phyloP scores from a whole-genome alignment of 2,113 vertebrate genomes.

The Solea solea region DNA sequence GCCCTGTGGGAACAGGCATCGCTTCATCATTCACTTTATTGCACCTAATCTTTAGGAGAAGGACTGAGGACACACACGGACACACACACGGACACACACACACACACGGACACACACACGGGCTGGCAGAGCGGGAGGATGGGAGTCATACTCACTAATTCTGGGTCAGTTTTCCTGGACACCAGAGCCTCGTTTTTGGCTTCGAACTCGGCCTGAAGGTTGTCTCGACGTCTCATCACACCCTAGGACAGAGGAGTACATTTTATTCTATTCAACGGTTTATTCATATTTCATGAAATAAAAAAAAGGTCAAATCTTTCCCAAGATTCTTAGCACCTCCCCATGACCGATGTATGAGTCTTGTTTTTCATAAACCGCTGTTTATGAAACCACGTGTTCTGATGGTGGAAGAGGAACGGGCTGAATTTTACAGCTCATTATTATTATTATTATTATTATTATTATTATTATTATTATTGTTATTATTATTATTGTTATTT shows the following conservation, averaged over 20 bases:
- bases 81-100: constrained; percentile 10
- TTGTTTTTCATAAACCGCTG: too few relatives aligned
- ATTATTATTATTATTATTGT: too few relatives aligned
- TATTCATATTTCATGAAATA: too few relatives aligned
- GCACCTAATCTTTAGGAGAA: constrained; percentile 65
- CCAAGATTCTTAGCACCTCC: too few relatives aligned
- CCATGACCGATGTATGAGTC: too few relatives aligned
- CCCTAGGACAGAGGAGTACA: constrained; percentile 73
- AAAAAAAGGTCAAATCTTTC: too few relatives aligned
- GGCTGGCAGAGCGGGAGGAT: neutral
- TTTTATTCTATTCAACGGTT: neutral
- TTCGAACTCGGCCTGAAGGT: constrained; percentile 91
- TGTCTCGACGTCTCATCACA: constrained; percentile 93
- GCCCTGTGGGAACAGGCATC: constrained; percentile 23
- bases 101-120: constrained; percentile 27
- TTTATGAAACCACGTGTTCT: too few relatives aligned
- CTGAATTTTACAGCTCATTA: too few relatives aligned
- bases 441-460: too few relatives aligned
- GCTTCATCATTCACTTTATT: constrained; percentile 61
- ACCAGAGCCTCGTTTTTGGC: constrained; percentile 86
- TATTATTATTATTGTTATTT: too few relatives aligned
- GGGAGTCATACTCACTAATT: constrained; percentile 82
- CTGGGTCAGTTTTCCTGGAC: constrained; percentile 83
- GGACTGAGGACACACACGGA: constrained; percentile 26
- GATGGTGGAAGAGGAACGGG: too few relatives aligned